Conservation (phyloP, 2,797 vertebrate genomes). For the Zenarchopterus dispar region DNA sequence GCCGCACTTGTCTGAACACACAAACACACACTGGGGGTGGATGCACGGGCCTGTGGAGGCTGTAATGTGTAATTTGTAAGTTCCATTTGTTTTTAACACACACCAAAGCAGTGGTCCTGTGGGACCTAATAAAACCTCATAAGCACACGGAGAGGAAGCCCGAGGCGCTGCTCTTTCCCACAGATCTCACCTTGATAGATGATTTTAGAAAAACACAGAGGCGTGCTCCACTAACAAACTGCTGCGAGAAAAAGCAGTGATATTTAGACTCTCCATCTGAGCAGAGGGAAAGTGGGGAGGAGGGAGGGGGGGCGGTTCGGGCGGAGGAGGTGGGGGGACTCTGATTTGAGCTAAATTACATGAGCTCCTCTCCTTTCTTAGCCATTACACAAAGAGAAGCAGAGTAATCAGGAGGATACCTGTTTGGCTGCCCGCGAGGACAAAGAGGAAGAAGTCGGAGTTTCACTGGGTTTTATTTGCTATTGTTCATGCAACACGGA, state of each 20-base stretch:
- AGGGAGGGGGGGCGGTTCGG: constrained; percentile 21
- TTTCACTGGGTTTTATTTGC: constrained; percentile 4
- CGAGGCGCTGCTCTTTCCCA: constrained; percentile 75
- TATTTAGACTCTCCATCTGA: constrained; percentile 65
- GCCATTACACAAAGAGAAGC: constrained; percentile 58
- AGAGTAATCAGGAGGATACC: constrained; percentile 63
- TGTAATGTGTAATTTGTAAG: constrained; percentile 81
- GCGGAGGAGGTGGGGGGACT: constrained; percentile 31
- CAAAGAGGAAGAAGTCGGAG: constrained; percentile 27
- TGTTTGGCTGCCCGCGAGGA: constrained; percentile 48
- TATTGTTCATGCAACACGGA: constrained; percentile 31
- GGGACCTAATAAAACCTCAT: constrained; percentile 79
- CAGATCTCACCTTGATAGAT: constrained; percentile 81
- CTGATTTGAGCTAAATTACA: constrained; percentile 69
- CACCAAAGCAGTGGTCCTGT: constrained; percentile 70
- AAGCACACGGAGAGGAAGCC: constrained; percentile 74
- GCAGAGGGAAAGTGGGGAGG: constrained; percentile 54
- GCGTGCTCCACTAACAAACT: constrained; percentile 75
- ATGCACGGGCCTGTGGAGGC: constrained; percentile 51
- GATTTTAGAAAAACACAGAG: constrained; percentile 74
- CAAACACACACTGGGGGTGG: constrained; percentile 8
- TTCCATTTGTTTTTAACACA: constrained; percentile 81
- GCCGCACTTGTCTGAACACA: constrained; percentile 30
- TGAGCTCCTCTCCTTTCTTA: constrained; percentile 54
- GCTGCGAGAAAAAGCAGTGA: constrained; percentile 62